Percentiles rank a stretch among this genome's conserved stretches.
Conservation (phyloP, 2,888 invertebrate species). For the Drosophila quasianomalipes region DNA sequence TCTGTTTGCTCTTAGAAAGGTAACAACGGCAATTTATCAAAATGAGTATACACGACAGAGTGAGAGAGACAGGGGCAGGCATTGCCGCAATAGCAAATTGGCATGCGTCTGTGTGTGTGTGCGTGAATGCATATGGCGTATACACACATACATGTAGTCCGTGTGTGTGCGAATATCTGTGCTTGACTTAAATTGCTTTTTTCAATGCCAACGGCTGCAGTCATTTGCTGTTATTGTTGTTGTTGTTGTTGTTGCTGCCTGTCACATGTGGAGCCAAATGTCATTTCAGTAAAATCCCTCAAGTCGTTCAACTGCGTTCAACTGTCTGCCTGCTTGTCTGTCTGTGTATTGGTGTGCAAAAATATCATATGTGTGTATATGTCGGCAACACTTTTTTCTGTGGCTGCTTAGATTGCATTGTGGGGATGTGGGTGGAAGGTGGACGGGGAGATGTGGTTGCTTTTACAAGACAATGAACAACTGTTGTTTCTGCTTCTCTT, state of each 20-base stretch:
- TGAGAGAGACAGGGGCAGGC: background rate
- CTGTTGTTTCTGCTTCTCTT: constrained; percentile 56
- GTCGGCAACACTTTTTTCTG: constrained; percentile 72
- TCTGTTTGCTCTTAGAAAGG: constrained; percentile 63
- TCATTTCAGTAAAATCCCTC: constrained; percentile 84
- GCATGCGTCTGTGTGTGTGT: constrained; percentile 67
- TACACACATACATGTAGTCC: constrained; percentile 22
- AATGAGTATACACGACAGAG: constrained; percentile 38
- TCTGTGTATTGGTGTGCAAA: constrained; percentile 8
- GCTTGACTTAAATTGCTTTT: constrained; percentile 80
- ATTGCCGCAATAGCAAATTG: constrained; percentile 60
- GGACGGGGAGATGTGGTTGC: constrained; percentile 28
- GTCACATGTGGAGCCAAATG: constrained; percentile 83
- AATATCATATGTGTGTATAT: constrained; percentile 34
- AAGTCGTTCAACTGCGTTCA: constrained; percentile 78
- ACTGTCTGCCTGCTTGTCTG: constrained; percentile 41
- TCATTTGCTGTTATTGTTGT: constrained; percentile 47
- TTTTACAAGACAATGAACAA: constrained; percentile 71
- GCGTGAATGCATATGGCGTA: constrained; percentile 40
- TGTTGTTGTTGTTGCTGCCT: constrained; percentile 44
- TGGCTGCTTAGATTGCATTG: constrained; percentile 73
- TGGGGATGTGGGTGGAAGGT: constrained; percentile 36
- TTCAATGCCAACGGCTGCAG: constrained; percentile 79
- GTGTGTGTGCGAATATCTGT: constrained; percentile 43
- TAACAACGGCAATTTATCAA: constrained; percentile 82